Conservation (phyloP, 2,888 invertebrate species). For the Lacanobia oleracea region DNA sequence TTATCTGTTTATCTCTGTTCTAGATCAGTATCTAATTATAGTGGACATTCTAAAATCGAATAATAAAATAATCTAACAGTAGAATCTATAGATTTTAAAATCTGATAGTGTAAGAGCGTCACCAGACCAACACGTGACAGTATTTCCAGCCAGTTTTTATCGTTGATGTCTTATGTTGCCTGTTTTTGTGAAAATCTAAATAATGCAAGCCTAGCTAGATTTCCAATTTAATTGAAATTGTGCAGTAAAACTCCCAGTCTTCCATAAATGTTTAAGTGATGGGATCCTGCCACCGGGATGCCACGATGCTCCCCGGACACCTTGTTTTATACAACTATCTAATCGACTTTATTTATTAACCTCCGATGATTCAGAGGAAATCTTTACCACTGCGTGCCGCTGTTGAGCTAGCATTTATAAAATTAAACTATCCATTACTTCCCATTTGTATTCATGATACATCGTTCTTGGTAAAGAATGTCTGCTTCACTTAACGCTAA, state of each 20-base stretch:
- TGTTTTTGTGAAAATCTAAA: not conserved
- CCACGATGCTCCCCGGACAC: not conserved
- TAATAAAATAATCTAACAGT: slow-evolving; percentile 18
- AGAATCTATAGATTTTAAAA: slow-evolving; percentile 26
- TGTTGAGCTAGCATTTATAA: slow-evolving; percentile 1
- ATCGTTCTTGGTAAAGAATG: slow-evolving; percentile 21
- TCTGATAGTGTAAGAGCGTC: slow-evolving; percentile 11
- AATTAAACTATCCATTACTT: slow-evolving; percentile 14
- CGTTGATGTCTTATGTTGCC: not conserved
- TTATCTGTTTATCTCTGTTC: slow-evolving; percentile 26
- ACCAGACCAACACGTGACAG: not conserved
- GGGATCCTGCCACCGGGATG: not conserved
- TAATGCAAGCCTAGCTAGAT: not conserved
- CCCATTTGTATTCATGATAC: slow-evolving; percentile 27
- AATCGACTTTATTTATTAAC: slow-evolving; percentile 7
- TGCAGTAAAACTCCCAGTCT: not conserved
- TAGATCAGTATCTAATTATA: slow-evolving; percentile 48
- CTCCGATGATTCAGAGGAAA: slow-evolving; percentile 7
- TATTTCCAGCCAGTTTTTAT: not conserved
- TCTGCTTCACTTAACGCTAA: slow-evolving; percentile 11
- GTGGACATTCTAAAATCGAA: slow-evolving; percentile 21
- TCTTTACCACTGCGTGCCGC: slow-evolving; percentile 9
- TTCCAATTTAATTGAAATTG: not conserved
- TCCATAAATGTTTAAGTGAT: slow-evolving; percentile 3
- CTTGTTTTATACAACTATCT: slow-evolving; percentile 5